Percentiles rank a stretch among this genome's conserved stretches.
Conservation (phyloP, 37 sponge, comb jelly and placozoan species). For the Bolinopsis microptera region DNA sequence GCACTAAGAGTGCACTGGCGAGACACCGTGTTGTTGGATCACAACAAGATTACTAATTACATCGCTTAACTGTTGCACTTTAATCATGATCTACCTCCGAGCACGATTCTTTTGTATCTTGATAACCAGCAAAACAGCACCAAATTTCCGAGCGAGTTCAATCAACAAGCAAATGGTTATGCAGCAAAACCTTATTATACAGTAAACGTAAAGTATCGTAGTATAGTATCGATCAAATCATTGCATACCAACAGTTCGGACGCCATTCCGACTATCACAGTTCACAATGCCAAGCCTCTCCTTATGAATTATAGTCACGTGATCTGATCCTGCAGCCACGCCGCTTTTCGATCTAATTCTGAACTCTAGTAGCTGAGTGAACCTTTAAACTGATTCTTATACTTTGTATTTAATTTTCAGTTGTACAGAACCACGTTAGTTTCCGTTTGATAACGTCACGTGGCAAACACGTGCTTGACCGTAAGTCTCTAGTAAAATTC, state of each 20-base stretch:
- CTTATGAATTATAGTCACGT: not conserved
- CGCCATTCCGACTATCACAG: not conserved
- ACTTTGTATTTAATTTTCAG: not conserved
- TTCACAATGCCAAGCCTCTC: not conserved
- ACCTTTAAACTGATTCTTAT: no score
- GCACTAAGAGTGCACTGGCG: no score
- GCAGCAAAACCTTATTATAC: not conserved
- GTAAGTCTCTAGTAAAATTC: not conserved
- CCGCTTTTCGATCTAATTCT: no score
- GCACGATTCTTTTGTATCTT: not conserved
- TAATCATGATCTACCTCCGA: not conserved
- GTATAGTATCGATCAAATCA: not conserved
- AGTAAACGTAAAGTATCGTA: not conserved
- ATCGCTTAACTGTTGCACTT: not conserved
- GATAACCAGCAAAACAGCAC: not conserved
- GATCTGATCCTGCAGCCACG: no score
- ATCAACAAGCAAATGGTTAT: not conserved
- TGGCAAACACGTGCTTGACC: not conserved
- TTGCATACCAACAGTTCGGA: not conserved
- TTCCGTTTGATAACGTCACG: not conserved
- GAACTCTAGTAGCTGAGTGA: no score
- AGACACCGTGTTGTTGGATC: no score
- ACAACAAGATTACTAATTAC: not conserved
- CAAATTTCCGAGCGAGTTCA: not conserved
- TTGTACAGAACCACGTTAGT: not conserved